Base-by-base conservation (phyloP, 2,797 vertebrate genomes). In the Caiman crocodilus region DNA sequence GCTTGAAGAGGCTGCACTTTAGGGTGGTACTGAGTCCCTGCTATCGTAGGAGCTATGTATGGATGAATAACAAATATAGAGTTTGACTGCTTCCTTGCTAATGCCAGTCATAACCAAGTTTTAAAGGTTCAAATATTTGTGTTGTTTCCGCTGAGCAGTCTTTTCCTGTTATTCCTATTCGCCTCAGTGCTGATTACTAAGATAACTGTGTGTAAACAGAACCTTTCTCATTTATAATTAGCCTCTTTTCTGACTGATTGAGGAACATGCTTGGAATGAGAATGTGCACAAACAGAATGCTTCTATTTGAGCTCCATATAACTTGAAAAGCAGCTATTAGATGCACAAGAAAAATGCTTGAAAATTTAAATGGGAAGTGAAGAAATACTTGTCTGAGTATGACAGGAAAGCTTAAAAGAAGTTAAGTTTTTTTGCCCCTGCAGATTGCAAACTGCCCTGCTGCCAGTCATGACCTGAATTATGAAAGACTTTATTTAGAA, bases 191-290 rank as follows among this genome's bases (percentile, higher is more conserved):
- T 96, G 96, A 96, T 96, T 97, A 96, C 93, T 30, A 64, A 92
- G 96, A 96, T 92, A 92, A 91, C 94, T 93, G 92, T 94, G 91
- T 94, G 94, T 97, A 96, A 97, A 97, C 97, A 96, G 91, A 96
- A 94, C 94, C 91, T 97, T 95, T 96, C 94, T 96, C 87, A 93
- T 95, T 96, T 96, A 96, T 96, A 97, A 96, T 97, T 96, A 96
- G 94, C 90, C 86, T 93, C 75, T 61, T 84, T 90, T 96, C 94
- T 88, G 90, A 90, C 94, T 96, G 94, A 97, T 96, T 96, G 96
- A 96, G 89, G 94, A 92, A 90, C 95, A 94, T 94, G 96, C 74
- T 91, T 94, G 79, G 96, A 96, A 96, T 97, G 79, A 96, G 89
- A 94, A 96, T 90, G 76, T 69, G 84, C 94, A 91, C 94, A 96